Conservation (phyloP, 1,140 invertebrate species). For the Drosophila biarmipes region DNA sequence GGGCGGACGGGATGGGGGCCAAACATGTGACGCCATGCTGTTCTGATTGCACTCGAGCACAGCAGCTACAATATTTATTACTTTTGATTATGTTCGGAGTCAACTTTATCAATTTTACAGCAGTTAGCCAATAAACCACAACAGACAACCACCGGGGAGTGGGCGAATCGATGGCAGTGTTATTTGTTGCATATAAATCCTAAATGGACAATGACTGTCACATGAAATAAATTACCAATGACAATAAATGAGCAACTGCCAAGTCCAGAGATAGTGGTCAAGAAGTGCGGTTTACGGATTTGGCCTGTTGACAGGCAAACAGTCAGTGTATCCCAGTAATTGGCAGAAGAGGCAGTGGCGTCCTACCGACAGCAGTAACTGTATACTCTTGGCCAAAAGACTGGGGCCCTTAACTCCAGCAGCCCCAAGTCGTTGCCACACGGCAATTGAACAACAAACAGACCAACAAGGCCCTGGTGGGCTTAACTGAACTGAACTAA, state of each 20-base stretch:
- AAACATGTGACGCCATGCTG: slow-evolving; percentile 68
- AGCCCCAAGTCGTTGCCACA: slow-evolving; percentile 11
- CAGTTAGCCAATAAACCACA: slow-evolving; percentile 80
- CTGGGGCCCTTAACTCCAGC: slow-evolving; percentile 6
- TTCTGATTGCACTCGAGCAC: slow-evolving; percentile 77
- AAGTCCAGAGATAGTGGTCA: slow-evolving; percentile 14
- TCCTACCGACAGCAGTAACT: slow-evolving; percentile 15
- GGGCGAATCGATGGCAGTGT: slow-evolving; percentile 18
- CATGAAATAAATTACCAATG: slow-evolving; percentile 79
- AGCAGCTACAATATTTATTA: slow-evolving; percentile 82
- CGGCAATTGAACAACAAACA: slow-evolving; percentile 59
- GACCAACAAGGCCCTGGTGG: slow-evolving; percentile 30
- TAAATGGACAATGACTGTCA: slow-evolving; percentile 82
- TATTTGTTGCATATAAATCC: slow-evolving; percentile 77
- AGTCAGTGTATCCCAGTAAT: slow-evolving; percentile 65
- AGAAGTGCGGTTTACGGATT: slow-evolving; percentile 18
- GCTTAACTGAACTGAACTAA: slow-evolving; percentile 39
- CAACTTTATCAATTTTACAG: slow-evolving; percentile 83
- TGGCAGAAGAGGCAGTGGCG: slow-evolving; percentile 36
- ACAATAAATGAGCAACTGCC: slow-evolving; percentile 81
- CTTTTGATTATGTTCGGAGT: slow-evolving; percentile 82
- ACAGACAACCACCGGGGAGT: slow-evolving; percentile 45
- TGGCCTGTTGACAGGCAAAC: slow-evolving; percentile 63
- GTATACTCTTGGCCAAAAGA: slow-evolving; percentile 15
- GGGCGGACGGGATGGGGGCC: neutral